Evolutionary conservation across 2,888 invertebrate genomes (phyloP).

Genomic region (Malthinus seriepunctatus): DNA sequence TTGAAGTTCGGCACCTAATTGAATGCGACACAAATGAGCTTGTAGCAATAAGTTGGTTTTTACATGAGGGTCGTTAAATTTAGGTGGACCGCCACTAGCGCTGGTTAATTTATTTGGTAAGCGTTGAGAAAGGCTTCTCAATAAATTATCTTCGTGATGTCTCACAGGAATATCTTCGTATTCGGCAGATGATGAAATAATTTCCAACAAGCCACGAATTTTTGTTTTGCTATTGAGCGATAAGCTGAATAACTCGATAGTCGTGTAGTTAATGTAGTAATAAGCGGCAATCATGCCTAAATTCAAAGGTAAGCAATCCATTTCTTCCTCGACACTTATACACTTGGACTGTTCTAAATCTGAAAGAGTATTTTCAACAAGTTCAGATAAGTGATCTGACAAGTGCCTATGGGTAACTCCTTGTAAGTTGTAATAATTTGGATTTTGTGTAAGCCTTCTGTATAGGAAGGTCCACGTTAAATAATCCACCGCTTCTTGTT

Average conservation of each 20-base stretch:
- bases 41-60: constrained; percentile 96
- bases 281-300: constrained; percentile 99
- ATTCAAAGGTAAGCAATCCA: constrained; percentile 96
- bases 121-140: constrained; percentile 62
- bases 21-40: constrained; percentile 92
- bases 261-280: constrained; percentile 99
- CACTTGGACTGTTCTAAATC: constrained; percentile 97
- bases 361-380: constrained; percentile 93
- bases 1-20: constrained; percentile 94
- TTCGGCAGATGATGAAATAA: constrained; percentile 96
- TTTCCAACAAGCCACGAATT: constrained; percentile 94
- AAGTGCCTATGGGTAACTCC: constrained; percentile 95
- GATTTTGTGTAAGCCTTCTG: constrained; percentile 95
- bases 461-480: constrained; percentile 99
- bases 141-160: constrained; percentile 91
- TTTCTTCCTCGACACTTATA: constrained; percentile 96
- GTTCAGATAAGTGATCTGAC: constrained; percentile 96
- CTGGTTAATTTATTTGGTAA: constrained; percentile 66
- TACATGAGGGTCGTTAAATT: constrained; percentile 95
- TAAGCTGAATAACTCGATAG: constrained; percentile 97
- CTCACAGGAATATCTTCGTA: constrained; percentile 93
- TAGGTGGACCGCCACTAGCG: constrained; percentile 65
- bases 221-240: constrained; percentile 97
- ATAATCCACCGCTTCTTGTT: constrained; percentile 99
- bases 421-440: constrained; percentile 98